These are phyloP conservation scores for Zoanthus sociatus DNA, from an alignment of 92 coral and sea anemone species.

Conservation along the genomic window DNA sequence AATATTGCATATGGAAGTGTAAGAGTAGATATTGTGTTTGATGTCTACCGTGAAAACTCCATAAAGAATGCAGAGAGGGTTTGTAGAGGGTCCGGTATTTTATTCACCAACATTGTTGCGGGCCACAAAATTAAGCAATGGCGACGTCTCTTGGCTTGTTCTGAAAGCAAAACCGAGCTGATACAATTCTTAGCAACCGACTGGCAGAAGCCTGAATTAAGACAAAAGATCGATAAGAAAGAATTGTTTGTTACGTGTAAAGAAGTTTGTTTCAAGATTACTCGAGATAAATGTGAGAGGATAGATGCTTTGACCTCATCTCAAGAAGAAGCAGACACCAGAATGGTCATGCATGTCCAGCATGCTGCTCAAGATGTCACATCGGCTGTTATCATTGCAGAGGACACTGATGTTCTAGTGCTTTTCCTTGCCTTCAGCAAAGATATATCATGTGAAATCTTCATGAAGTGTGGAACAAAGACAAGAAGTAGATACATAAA, in stretches of 20 bases:
- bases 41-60: conserved; percentile 56
- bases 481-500: conserved; percentile 52
- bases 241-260: conserved; percentile 4
- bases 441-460: conserved; percentile 54
- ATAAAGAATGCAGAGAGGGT: conserved; percentile 69
- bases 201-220: conserved; percentile 56
- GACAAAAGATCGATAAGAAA: conserved; percentile 23
- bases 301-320: conserved; percentile 57
- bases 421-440: conserved; percentile 55
- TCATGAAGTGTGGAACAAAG: conserved; percentile 56
- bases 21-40: conserved; percentile 62
- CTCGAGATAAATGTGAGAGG: conserved; percentile 32
- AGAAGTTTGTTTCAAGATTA: conserved; percentile 45
- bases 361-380: conserved; percentile 65
- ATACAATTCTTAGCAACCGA: conserved; percentile 52
- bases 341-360: conserved; percentile 60
- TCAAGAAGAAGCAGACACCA: conserved; percentile 48
- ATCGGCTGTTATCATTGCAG: conserved; percentile 54
- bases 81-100: conserved; percentile 56
- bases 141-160: conserved; percentile 55
- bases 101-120: conserved; percentile 56
- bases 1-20: conserved; percentile 32
- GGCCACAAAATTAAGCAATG: conserved; percentile 57
- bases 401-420: conserved; percentile 62
- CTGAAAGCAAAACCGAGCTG: conserved; percentile 53